These are phyloP conservation scores for Procambarus clarkii DNA, from an alignment of 1,140 invertebrate species.

Conservation along the genomic window DNA sequence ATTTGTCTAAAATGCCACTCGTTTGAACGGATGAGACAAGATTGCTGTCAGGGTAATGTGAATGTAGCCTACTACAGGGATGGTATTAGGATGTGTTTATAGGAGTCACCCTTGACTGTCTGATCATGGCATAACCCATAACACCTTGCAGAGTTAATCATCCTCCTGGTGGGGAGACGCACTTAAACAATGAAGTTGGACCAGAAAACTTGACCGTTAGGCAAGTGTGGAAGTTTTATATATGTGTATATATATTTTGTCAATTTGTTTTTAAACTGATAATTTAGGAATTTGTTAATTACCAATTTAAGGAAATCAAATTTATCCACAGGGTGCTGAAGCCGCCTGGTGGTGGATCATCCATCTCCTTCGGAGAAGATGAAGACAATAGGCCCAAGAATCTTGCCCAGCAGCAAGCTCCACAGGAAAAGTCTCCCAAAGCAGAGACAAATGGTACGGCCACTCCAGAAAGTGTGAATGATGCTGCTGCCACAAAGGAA, in stretches of 20 bases:
- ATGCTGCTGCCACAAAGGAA: constrained; percentile 22
- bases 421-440: constrained; percentile 11
- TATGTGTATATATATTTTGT: neutral
- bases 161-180: constrained; percentile 45
- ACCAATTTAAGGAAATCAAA: neutral
- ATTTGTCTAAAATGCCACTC: no score
- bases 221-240: constrained; percentile 19
- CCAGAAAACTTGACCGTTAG: constrained; percentile 38
- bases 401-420: constrained; percentile 8
- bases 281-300: neutral
- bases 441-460: constrained; percentile 55
- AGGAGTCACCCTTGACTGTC: neutral
- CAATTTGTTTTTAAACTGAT: neutral
- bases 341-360: constrained; percentile 61
- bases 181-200: constrained; percentile 19
- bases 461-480: constrained; percentile 26
- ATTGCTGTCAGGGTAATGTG: no score
- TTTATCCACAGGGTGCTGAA: constrained; percentile 52
- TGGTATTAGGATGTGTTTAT: no score
- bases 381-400: neutral
- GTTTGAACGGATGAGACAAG: no score
- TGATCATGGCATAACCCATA: neutral
- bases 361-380: constrained; percentile 51
- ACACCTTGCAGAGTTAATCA: constrained; percentile 53
- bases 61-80: no score